Evolutionary conservation across 1,140 invertebrate species (phyloP).

Genomic region (Stegodyphus dumicola): DNA sequence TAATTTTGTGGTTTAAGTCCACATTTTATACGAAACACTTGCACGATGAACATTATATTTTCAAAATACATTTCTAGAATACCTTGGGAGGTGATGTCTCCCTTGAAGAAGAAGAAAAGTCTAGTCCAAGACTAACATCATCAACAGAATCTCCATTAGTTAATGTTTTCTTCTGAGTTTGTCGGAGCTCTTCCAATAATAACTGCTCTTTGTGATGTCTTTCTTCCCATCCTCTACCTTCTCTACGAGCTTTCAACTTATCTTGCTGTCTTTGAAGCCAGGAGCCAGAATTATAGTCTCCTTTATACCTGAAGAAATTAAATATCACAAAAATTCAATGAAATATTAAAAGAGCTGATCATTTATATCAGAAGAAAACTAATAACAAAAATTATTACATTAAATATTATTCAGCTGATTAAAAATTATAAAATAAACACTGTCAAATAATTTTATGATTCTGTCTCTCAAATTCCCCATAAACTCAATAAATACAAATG

Average conservation of each 20-base stretch:
- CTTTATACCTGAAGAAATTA: conserved; percentile 15
- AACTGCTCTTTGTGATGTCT: conserved; percentile 67
- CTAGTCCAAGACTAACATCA: conserved; percentile 42
- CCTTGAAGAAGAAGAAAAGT: conserved; percentile 57
- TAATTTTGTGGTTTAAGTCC: too few species aligned
- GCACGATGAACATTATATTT: background rate
- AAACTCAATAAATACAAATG: too few species aligned
- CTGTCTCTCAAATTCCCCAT: too few species aligned
- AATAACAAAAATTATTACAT: too few species aligned
- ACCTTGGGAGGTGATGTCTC: conserved; percentile 60
- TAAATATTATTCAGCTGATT: too few species aligned
- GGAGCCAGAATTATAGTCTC: conserved; percentile 46
- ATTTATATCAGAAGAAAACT: too few species aligned
- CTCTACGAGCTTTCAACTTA: conserved; percentile 67
- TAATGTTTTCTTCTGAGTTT: conserved; percentile 47
- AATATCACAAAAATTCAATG: too few species aligned
- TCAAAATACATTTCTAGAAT: background rate
- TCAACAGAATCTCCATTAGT: conserved; percentile 32
- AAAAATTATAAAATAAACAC: too few species aligned
- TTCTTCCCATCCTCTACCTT: conserved; percentile 63
- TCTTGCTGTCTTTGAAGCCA: conserved; percentile 70
- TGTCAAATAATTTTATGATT: too few species aligned
- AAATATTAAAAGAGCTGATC: too few species aligned
- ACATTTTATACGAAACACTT: too few species aligned
- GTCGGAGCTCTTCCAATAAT: conserved; percentile 67